These are phyloP conservation scores for Urosaurus nigricauda DNA, from an alignment of 2,797 vertebrate genomes.

Conservation along the genomic window DNA sequence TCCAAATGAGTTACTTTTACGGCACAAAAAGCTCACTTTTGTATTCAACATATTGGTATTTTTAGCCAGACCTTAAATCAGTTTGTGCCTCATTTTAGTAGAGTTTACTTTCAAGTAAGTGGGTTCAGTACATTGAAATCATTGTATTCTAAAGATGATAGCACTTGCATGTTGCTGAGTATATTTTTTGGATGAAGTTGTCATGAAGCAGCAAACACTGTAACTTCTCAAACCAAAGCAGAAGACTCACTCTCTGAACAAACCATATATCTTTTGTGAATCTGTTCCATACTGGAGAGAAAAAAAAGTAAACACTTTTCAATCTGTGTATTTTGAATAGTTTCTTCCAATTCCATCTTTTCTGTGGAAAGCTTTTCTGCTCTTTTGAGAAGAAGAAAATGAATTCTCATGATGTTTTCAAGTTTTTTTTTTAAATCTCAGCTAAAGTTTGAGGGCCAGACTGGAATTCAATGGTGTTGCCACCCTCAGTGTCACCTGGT, in stretches of 20 bases:
- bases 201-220: neutral
- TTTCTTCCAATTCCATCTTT: neutral
- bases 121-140: neutral
- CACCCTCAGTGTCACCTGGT: too few species aligned
- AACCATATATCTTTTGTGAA: neutral
- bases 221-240: neutral
- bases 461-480: neutral
- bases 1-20: conserved; percentile 19
- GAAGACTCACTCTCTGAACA: neutral
- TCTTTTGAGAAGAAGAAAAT: neutral
- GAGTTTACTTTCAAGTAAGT: neutral
- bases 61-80: neutral
- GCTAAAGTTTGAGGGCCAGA: neutral
- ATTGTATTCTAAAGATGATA: neutral
- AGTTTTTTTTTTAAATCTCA: neutral
- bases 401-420: neutral
- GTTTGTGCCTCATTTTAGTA: neutral
- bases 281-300: neutral
- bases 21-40: neutral
- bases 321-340: neutral
- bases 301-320: neutral
- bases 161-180: neutral
- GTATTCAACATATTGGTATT: neutral
- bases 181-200: neutral
- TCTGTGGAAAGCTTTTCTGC: neutral